Conservation (phyloP, 1,140 invertebrate genomes). For the Calliphora vicina region DNA sequence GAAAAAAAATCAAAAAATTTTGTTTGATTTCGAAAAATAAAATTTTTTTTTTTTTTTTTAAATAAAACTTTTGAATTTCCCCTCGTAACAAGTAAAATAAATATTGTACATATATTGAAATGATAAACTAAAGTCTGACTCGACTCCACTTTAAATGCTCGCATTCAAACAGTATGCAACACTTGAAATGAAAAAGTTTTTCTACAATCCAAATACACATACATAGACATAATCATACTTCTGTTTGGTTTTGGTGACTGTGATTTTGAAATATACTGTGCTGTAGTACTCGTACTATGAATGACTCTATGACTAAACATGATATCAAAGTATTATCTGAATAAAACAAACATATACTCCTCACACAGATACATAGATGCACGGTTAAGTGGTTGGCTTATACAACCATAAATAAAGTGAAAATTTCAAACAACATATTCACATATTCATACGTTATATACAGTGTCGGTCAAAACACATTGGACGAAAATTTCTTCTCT, state of each 20-base stretch:
- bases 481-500: no score
- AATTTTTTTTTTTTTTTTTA: no score
- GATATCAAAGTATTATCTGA: background rate
- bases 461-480: no score
- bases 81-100: background rate
- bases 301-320: background rate
- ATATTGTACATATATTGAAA: slow-evolving; percentile 2
- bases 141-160: background rate
- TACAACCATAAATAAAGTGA: slow-evolving; percentile 13
- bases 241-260: background rate
- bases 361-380: background rate
- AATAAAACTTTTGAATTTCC: background rate
- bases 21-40: no score
- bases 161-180: background rate
- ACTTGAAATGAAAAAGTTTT: background rate
- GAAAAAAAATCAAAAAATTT: no score
- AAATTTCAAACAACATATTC: background rate
- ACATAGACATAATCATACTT: background rate
- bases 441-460: background rate
- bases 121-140: background rate
- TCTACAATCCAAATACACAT: background rate
- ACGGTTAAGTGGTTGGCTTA: slow-evolving; percentile 3
- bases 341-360: background rate
- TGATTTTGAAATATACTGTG: background rate
- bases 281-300: background rate